These are phyloP conservation scores for Dryomyza anilis DNA, from an alignment of 2,888 invertebrate genomes.

Conservation along the genomic window DNA sequence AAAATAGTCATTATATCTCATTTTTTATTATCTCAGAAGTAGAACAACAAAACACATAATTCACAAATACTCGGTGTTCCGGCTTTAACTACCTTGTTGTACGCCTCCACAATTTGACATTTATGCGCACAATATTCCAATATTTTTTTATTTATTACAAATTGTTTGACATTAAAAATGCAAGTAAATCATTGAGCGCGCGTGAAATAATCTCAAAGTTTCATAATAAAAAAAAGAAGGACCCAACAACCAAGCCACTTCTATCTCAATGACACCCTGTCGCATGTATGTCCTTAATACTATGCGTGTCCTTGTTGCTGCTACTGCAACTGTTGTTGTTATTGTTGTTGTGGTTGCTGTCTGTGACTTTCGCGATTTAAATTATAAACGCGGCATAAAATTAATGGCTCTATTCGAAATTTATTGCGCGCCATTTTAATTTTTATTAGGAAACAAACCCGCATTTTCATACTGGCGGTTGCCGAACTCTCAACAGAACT, in stretches of 20 bases:
- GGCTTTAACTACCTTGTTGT: background rate
- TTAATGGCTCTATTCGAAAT: constrained; percentile 32
- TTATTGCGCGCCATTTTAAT: constrained; percentile 34
- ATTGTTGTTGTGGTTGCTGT: background rate
- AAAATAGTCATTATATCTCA: too few relatives aligned
- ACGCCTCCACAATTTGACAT: constrained; percentile 18
- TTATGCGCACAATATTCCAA: constrained; percentile 21
- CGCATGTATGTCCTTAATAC: background rate
- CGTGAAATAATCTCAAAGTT: constrained; percentile 30
- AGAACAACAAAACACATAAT: too few relatives aligned
- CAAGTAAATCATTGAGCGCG: constrained; percentile 32
- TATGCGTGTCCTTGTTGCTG: background rate
- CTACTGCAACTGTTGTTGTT: background rate
- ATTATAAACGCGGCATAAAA: constrained; percentile 27
- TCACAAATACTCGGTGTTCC: background rate
- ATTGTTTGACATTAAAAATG: constrained; percentile 32
- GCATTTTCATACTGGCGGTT: background rate
- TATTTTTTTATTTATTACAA: constrained; percentile 28
- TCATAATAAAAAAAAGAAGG: background rate
- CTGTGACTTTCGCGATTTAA: constrained; percentile 17
- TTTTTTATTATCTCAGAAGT: too few relatives aligned
- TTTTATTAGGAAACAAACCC: constrained; percentile 32
- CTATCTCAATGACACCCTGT: too few relatives aligned
- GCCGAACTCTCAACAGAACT: background rate
- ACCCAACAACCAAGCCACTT: background rate